Percentiles rank a stretch among this genome's conserved stretches.
phyloP scores from a whole-genome alignment of 2,888 invertebrate genomes.

The Pteria penguin region DNA sequence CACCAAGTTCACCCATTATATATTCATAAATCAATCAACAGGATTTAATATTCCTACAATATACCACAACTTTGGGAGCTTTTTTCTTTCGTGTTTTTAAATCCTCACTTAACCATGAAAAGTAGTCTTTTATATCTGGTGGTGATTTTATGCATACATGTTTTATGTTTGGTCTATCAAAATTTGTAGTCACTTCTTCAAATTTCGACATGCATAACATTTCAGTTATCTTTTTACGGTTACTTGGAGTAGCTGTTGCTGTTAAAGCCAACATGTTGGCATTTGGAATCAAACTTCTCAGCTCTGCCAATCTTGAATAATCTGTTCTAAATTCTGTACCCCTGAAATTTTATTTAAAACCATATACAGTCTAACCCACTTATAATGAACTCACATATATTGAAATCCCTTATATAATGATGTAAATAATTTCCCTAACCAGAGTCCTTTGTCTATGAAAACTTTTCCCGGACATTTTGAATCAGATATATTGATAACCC shows the following conservation, averaged over 20 bases:
- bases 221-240: neutral
- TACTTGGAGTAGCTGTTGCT: slow-evolving; percentile 4
- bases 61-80: slow-evolving; percentile 8
- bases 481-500: no score
- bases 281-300: slow-evolving; percentile 24
- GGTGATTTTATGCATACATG: neutral
- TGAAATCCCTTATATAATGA: no score
- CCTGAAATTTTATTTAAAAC: no score
- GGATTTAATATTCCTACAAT: slow-evolving; percentile 25
- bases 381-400: no score
- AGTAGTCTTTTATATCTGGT: neutral
- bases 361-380: no score
- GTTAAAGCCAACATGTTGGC: slow-evolving; percentile 19
- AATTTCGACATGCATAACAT: neutral
- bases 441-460: no score
- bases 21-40: no score
- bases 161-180: neutral
- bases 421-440: no score
- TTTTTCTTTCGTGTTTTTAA: neutral
- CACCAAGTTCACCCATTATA: no score
- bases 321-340: slow-evolving; percentile 6
- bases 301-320: slow-evolving; percentile 12
- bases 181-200: neutral
- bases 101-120: slow-evolving; percentile 17
- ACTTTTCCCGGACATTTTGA: no score